phyloP scores from a whole-genome alignment of 2,797 vertebrate species.

The Tamandua tetradactyla region DNA sequence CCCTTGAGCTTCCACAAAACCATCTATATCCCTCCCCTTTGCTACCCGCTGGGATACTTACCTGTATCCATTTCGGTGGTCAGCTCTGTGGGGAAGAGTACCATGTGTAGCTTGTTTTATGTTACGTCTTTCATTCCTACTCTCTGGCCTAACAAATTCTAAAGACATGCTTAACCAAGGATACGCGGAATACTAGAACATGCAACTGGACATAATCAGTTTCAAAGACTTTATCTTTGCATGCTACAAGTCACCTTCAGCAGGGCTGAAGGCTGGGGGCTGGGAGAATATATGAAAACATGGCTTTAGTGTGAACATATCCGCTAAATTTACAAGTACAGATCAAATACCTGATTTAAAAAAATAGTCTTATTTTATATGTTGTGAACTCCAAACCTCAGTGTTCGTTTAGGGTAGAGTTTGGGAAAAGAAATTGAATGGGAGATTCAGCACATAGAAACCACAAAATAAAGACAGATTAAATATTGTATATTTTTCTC shows the following conservation, averaged over 20 bases:
- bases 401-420: neutral
- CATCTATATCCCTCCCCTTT: neutral
- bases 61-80: neutral
- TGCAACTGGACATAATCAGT: neutral
- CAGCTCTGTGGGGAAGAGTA: conserved; percentile 6
- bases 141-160: conserved; percentile 18
- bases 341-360: conserved; percentile 34
- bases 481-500: conserved; percentile 21
- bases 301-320: neutral
- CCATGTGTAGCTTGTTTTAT: neutral
- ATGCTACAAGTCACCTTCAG: neutral
- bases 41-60: neutral
- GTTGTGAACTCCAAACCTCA: neutral
- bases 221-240: conserved; percentile 20
- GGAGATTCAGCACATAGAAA: neutral
- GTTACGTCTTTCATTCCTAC: conserved; percentile 26
- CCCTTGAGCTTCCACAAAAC: neutral
- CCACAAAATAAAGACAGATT: neutral
- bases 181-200: conserved; percentile 58
- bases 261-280: neutral
- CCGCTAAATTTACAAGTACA: neutral
- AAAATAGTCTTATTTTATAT: conserved; percentile 6
- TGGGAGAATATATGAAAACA: neutral
- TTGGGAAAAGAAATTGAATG: neutral
- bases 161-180: conserved; percentile 60